These are phyloP conservation scores for Ovis canadensis DNA, from an alignment of 2,113 vertebrate species.

Conservation along the genomic window DNA sequence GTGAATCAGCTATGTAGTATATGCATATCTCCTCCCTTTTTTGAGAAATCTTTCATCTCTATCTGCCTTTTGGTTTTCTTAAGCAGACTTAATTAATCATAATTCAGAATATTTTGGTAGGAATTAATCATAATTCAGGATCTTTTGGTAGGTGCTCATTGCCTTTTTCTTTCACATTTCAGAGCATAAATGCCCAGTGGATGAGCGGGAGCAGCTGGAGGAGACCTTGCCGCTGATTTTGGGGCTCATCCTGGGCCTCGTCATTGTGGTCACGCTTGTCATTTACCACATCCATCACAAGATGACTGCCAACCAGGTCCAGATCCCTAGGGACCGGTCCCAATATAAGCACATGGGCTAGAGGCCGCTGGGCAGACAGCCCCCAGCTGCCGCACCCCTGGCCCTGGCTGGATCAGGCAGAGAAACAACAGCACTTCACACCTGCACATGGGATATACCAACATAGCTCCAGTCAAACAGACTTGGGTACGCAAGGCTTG, in stretches of 20 bases:
- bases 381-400: background rate
- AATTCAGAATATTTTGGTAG: background rate
- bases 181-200: conserved; percentile 96
- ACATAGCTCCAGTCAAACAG: conserved; percentile 51
- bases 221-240: conserved; percentile 94
- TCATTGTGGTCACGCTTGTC: conserved; percentile 90
- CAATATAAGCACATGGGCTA: conserved; percentile 98
- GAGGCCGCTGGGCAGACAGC: background rate
- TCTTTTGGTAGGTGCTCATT: background rate
- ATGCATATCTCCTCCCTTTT: background rate
- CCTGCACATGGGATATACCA: conserved; percentile 36
- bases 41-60: background rate
- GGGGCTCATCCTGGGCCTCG: conserved; percentile 90
- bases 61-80: background rate
- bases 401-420: conserved; percentile 58
- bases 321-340: conserved; percentile 93
- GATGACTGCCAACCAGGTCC: conserved; percentile 89
- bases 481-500: conserved; percentile 57
- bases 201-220: conserved; percentile 93
- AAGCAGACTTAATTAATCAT: background rate
- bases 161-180: conserved; percentile 58
- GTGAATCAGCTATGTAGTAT: background rate
- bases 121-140: background rate
- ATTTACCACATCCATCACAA: conserved; percentile 97
- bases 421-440: conserved; percentile 77